These are phyloP conservation scores for Dipodomys ordii DNA, from an alignment of 2,113 vertebrate genomes.

Conservation along the genomic window DNA sequence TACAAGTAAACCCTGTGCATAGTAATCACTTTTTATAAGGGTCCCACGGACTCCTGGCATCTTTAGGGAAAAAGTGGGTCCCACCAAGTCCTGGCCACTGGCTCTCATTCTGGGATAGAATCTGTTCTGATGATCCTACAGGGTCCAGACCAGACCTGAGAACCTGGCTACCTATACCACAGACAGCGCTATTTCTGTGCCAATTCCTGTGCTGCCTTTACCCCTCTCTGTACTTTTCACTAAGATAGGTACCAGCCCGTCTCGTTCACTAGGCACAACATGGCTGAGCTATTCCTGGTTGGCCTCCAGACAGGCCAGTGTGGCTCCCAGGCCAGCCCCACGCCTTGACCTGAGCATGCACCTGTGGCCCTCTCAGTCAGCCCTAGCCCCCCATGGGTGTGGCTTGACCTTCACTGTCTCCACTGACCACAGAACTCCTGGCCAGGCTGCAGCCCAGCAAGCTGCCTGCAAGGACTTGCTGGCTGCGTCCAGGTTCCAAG, in stretches of 20 bases:
- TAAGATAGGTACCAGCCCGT: not conserved
- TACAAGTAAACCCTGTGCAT: too few species aligned
- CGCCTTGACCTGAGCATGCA: fast-evolving
- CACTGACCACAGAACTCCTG: not conserved
- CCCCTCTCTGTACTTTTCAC: not conserved
- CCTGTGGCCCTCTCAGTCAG: fast-evolving
- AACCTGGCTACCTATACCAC: fast-evolving
- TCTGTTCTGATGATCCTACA: not conserved
- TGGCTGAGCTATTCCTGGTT: too few species aligned
- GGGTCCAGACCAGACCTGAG: not conserved
- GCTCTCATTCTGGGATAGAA: not conserved
- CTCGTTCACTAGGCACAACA: not conserved
- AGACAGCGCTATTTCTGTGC: not conserved
- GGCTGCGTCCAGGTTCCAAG: not conserved
- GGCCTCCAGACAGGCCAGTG: too few species aligned
- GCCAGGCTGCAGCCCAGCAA: not conserved
- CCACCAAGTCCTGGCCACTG: not conserved
- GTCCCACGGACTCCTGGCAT: not conserved
- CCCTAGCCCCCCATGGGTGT: fast-evolving
- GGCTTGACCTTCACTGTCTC: not conserved
- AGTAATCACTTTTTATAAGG: too few species aligned
- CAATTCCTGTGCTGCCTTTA: not conserved
- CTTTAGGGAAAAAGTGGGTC: not conserved
- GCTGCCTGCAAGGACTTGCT: not conserved
- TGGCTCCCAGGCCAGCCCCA: too few species aligned